Evolutionary conservation across 2,888 invertebrate species (phyloP).

Genomic region (Hyalella azteca): DNA sequence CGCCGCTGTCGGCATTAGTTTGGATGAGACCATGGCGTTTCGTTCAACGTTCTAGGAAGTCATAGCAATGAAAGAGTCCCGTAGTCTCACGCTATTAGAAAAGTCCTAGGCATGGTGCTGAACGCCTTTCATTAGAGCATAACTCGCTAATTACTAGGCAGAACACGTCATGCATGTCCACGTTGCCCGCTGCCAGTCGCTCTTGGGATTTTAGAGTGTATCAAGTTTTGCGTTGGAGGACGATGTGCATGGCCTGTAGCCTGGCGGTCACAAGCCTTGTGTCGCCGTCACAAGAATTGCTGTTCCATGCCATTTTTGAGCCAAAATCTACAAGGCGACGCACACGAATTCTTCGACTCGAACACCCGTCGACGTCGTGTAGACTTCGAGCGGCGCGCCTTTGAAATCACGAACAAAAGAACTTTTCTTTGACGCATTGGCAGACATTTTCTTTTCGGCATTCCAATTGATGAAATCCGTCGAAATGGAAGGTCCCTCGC

Average conservation of each 20-base stretch:
- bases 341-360: slow-evolving; percentile 22
- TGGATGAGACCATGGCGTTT: too few species aligned
- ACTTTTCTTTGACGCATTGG: slow-evolving; percentile 13
- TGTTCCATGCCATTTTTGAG: slow-evolving; percentile 31
- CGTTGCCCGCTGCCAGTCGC: neutral
- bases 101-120: neutral
- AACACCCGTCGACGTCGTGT: slow-evolving; percentile 30
- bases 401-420: slow-evolving; percentile 32
- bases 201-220: neutral
- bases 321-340: slow-evolving; percentile 26
- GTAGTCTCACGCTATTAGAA: neutral
- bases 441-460: slow-evolving; percentile 34
- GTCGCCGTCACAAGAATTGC: slow-evolving; percentile 16
- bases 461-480: slow-evolving; percentile 21
- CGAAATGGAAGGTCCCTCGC: slow-evolving; percentile 8
- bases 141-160: neutral
- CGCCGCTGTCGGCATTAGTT: too few species aligned
- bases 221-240: neutral
- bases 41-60: too few species aligned
- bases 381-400: slow-evolving; percentile 30
- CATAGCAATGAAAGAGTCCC: too few species aligned
- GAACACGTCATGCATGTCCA: slow-evolving; percentile 7
- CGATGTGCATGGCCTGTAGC: slow-evolving; percentile 18
- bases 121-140: neutral
- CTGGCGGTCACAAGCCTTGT: neutral